These are phyloP conservation scores for Ischnura elegans DNA, from an alignment of 2,888 invertebrate genomes.

Conservation along the genomic window DNA sequence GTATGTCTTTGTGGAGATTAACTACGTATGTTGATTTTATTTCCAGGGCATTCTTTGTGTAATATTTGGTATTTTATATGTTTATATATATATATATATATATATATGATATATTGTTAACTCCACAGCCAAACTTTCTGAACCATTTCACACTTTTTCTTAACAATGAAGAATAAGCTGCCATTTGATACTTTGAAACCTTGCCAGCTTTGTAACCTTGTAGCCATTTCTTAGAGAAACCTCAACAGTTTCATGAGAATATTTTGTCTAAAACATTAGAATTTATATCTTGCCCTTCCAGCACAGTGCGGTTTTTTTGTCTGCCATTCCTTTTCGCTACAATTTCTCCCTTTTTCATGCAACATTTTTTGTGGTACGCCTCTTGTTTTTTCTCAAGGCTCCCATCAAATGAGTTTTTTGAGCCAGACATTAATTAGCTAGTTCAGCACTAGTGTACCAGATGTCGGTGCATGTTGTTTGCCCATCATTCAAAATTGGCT, in stretches of 20 bases:
- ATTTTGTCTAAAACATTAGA: not conserved
- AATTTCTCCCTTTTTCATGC: not conserved
- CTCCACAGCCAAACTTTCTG: slow-evolving; percentile 70
- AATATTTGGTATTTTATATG: not conserved
- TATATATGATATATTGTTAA: not conserved
- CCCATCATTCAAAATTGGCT: not conserved
- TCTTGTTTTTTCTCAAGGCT: not conserved
- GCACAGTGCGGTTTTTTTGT: not conserved
- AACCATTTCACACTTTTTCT: slow-evolving; percentile 71
- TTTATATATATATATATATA: not conserved
- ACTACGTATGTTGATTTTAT: not conserved
- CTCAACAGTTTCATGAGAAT: not conserved
- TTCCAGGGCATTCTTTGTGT: not conserved
- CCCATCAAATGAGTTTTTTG: not conserved
- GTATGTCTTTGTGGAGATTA: not conserved
- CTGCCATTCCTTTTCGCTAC: not conserved
- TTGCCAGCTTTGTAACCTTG: not conserved
- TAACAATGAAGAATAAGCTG: slow-evolving; percentile 70
- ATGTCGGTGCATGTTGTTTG: not conserved
- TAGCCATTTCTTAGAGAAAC: not conserved
- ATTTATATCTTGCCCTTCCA: not conserved
- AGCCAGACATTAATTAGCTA: not conserved
- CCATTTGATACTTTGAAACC: slow-evolving; percentile 70
- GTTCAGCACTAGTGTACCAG: not conserved
- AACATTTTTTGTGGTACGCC: not conserved